Conservation (phyloP, 1,140 invertebrate genomes). For the Drusus annulatus region DNA sequence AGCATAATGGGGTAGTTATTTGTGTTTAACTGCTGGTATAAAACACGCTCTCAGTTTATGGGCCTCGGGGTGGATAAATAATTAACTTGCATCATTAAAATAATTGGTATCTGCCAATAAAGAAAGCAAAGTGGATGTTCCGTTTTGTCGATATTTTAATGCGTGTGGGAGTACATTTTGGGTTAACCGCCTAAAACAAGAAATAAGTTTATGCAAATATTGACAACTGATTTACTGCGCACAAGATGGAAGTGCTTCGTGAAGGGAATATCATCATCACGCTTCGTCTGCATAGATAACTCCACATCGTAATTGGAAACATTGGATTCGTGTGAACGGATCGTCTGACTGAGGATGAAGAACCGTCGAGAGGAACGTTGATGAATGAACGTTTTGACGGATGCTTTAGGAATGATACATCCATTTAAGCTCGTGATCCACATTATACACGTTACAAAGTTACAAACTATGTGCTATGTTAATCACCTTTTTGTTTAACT, state of each 20-base stretch:
- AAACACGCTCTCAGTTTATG: too few relatives aligned
- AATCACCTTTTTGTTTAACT: slow-evolving; percentile 32
- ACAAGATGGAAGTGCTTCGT: slow-evolving; percentile 20
- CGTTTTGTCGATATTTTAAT: neutral
- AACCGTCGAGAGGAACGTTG: neutral
- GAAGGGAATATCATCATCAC: slow-evolving; percentile 35
- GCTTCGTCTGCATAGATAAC: slow-evolving; percentile 37
- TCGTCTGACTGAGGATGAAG: neutral
- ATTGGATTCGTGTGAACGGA: slow-evolving; percentile 29
- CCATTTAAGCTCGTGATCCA: slow-evolving; percentile 4
- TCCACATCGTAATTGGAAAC: slow-evolving; percentile 32
- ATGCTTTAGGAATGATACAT: slow-evolving; percentile 16
- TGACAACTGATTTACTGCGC: slow-evolving; percentile 5
- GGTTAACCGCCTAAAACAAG: neutral
- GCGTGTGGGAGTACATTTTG: neutral
- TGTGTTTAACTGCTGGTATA: too few relatives aligned
- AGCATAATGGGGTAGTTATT: too few relatives aligned
- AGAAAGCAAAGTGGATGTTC: neutral
- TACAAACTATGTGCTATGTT: slow-evolving; percentile 3
- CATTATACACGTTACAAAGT: neutral
- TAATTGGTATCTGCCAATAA: too few relatives aligned
- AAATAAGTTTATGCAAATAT: slow-evolving; percentile 20
- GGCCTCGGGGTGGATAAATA: too few relatives aligned
- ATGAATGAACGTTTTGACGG: slow-evolving; percentile 35
- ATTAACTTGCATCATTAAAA: too few relatives aligned